Base-by-base conservation (phyloP, 92 coral and sea anemone species). In the Metridium senile region DNA sequence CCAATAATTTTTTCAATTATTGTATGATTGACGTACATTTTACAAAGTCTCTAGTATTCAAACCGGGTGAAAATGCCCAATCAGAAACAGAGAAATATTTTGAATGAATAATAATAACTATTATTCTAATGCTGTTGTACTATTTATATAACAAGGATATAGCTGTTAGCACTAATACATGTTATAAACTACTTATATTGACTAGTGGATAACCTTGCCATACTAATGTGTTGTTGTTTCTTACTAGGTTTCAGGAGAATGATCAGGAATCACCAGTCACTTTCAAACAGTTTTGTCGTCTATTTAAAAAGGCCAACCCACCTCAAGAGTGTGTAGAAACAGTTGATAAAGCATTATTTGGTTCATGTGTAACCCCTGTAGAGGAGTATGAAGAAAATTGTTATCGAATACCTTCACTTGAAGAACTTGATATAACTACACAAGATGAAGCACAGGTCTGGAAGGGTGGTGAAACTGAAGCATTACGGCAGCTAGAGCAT, bases 391-490 rank as follows among this genome's bases (percentile, higher is more conserved):
- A 82, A 27, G 87, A 80, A 26, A 69, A 66, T 11, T 18, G 65
- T 47, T 93, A 74, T 81, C 86, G 84, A 10, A 76, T 93, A 11
- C 97, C 98, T 13, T 27, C 83, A 1, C 73, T 88, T 39, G 81
- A 39, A 26, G 90, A 87, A 7, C 83, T 93, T 62, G 90, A 68
- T 11, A 59, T 88, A 47, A 58, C 27, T 1, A 7, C 31, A 1
- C 84, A 58, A 25, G 82, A 82, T 23, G 86, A 75, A 39, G 35
- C 56, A 62, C 81, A 77, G 0, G 58, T 86, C 17, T 86, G 90
- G 86, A 47, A 22, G 3, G 98, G 98, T 33, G 98, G 98, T 0
- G 98, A 93, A 87, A 85, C 84, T 26, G 93, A 91, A 35, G 98
- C 93, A 27, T 73, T 93, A 19, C 68, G 66, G 25, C 81, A 85